These are phyloP conservation scores for Kryphioiulus occultus DNA, from an alignment of 2,888 invertebrate species.

Conservation along the genomic window DNA sequence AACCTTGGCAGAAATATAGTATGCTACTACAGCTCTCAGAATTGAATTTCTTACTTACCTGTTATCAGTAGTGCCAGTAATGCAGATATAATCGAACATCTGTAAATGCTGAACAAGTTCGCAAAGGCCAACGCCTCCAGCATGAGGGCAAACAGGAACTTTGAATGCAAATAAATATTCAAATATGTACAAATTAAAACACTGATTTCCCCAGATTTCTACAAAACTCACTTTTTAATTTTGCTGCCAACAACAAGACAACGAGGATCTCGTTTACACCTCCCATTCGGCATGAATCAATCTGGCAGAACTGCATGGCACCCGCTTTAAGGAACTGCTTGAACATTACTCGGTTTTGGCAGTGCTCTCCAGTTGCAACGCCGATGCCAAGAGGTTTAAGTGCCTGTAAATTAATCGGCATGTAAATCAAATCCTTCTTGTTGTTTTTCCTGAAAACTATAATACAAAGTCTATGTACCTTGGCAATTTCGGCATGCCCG, in stretches of 20 bases:
- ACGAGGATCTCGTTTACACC: slow-evolving; percentile 87
- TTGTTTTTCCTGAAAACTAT: neutral
- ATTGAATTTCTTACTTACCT: slow-evolving; percentile 59
- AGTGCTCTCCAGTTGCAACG: slow-evolving; percentile 92
- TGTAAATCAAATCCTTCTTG: neutral
- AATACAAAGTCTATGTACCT: slow-evolving; percentile 64
- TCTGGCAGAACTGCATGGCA: slow-evolving; percentile 86
- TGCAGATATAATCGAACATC: slow-evolving; percentile 81
- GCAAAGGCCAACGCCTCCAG: slow-evolving; percentile 92
- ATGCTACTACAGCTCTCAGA: neutral
- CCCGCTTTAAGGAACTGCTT: slow-evolving; percentile 85
- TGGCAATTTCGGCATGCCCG: slow-evolving; percentile 82
- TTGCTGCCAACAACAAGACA: slow-evolving; percentile 88
- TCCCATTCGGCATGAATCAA: slow-evolving; percentile 87
- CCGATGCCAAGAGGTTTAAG: slow-evolving; percentile 76
- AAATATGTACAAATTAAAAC: neutral
- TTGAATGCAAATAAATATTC: slow-evolving; percentile 50
- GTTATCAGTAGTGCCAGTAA: slow-evolving; percentile 75
- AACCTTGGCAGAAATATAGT: neutral
- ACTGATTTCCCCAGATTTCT: neutral
- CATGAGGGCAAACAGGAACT: slow-evolving; percentile 94
- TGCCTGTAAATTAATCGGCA: slow-evolving; percentile 61
- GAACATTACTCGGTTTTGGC: slow-evolving; percentile 89
- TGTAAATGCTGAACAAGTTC: slow-evolving; percentile 94
- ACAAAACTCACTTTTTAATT: slow-evolving; percentile 72